phyloP scores from a whole-genome alignment of 2,797 vertebrate genomes.

The Vireo griseus region DNA sequence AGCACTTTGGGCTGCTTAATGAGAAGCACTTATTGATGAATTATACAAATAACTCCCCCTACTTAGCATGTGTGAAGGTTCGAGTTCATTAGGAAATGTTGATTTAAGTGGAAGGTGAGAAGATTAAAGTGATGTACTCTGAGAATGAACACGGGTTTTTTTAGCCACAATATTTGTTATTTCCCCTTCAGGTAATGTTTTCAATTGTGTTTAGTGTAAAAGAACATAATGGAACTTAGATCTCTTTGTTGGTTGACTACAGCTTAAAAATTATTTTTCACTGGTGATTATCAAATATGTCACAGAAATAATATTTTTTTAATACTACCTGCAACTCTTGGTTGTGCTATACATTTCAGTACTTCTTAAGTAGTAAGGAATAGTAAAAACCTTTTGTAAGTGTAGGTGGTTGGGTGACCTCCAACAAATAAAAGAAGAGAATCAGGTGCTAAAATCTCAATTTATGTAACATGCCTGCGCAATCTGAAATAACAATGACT shows the following conservation, averaged over 20 bases:
- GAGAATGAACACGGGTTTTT: rapidly evolving
- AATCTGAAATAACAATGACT: not conserved
- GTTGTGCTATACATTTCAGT: not conserved
- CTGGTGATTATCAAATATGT: not conserved
- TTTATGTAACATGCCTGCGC: not conserved
- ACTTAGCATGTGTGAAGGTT: not conserved
- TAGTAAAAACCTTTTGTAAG: not conserved
- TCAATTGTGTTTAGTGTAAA: not conserved
- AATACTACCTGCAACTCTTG: not conserved
- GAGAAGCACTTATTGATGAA: not conserved
- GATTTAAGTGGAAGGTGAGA: not conserved
- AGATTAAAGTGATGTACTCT: not conserved
- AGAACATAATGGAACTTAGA: not conserved
- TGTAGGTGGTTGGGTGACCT: not conserved
- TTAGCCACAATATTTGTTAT: not conserved
- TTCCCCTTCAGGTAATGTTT: not conserved
- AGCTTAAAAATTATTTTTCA: not conserved
- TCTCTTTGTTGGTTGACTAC: not conserved
- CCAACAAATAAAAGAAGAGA: not conserved
- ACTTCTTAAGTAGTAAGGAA: not conserved
- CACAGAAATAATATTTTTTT: not conserved
- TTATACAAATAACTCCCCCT: not conserved
- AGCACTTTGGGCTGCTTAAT: not conserved
- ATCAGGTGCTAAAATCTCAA: not conserved
- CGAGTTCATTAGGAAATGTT: not conserved